These are phyloP conservation scores for Eudyptes chrysolophus DNA, from an alignment of 2,113 vertebrate species.

Conservation along the genomic window DNA sequence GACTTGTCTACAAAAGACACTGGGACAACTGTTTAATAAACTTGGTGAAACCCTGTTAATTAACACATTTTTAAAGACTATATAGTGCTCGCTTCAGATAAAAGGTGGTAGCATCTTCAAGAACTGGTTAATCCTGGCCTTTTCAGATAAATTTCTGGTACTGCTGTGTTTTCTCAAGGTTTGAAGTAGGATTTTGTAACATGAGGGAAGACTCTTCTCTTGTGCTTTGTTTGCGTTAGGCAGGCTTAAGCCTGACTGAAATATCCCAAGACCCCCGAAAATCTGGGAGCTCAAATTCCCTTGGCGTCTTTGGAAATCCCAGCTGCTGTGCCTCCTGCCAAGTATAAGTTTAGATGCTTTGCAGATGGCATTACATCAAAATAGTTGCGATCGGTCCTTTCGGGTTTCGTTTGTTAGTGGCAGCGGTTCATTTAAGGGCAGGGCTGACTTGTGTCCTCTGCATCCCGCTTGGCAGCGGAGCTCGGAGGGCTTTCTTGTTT, in stretches of 20 bases:
- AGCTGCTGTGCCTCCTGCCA: neutral
- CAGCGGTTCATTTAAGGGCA: neutral
- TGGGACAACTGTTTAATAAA: neutral
- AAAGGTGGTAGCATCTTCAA: neutral
- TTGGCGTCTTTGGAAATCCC: neutral
- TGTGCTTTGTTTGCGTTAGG: neutral
- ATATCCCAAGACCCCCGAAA: neutral
- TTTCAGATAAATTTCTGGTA: neutral
- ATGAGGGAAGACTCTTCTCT: neutral
- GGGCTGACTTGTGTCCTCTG: neutral
- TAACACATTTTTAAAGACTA: neutral
- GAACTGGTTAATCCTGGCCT: neutral
- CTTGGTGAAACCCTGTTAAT: neutral
- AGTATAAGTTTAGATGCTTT: neutral
- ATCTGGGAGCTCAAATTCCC: neutral
- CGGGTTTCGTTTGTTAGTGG: rapidly evolving
- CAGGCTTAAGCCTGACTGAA: neutral
- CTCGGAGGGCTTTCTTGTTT: neutral
- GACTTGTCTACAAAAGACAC: neutral
- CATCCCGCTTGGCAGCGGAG: neutral
- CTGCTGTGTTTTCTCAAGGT: neutral
- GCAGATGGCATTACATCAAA: neutral
- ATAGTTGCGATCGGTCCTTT: neutral
- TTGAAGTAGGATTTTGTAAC: neutral
- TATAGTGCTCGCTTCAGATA: neutral